Evolutionary conservation across 1,140 invertebrate genomes (phyloP).

Genomic region (Pachypeltis micranthus): DNA sequence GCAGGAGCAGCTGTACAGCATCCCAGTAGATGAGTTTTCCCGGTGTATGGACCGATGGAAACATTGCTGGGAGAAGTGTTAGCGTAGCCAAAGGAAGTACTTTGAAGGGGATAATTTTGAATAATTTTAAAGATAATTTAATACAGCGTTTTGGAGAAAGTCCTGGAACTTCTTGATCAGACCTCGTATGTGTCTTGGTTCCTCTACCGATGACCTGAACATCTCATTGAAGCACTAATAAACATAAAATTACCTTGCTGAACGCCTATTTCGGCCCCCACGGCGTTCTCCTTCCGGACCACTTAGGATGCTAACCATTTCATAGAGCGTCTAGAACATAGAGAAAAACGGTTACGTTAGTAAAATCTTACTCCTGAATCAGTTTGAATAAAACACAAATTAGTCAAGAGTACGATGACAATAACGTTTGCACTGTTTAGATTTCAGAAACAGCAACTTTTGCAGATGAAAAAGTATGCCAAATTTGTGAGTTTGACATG

Average conservation of each 20-base stretch:
- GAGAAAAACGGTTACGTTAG: conserved; percentile 1
- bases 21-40: too few species aligned
- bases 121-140: not conserved
- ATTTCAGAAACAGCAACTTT: not conserved
- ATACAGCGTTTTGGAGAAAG: not conserved
- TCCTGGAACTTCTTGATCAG: conserved; percentile 1
- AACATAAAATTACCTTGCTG: not conserved
- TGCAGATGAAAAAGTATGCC: not conserved
- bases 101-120: not conserved
- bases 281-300: conserved; percentile 3
- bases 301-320: conserved; percentile 21
- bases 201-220: conserved; percentile 10
- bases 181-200: too few species aligned
- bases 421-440: too few species aligned
- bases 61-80: not conserved
- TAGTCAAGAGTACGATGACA: too few species aligned
- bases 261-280: conserved; percentile 6
- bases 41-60: not conserved
- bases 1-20: too few species aligned
- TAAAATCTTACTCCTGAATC: not conserved
- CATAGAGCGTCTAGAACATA: conserved; percentile 20
- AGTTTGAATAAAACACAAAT: not conserved
- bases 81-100: not conserved
- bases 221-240: conserved; percentile 11
- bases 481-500: not conserved